phyloP scores from a whole-genome alignment of 2,797 vertebrate species.

The Agapornis canus region DNA sequence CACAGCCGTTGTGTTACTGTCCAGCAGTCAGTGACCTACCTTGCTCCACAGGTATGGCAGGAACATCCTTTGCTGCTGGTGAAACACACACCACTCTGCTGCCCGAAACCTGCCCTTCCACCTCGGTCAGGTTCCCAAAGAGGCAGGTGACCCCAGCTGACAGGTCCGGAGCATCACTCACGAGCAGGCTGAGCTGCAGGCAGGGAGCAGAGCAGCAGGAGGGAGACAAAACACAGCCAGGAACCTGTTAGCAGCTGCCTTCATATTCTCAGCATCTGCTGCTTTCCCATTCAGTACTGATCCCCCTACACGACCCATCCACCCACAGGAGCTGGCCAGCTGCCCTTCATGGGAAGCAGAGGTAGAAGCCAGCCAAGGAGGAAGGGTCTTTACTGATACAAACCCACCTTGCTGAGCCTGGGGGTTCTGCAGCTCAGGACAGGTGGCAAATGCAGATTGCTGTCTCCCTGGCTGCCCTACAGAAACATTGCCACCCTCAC shows the following conservation, averaged over 20 bases:
- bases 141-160: conserved; percentile 90
- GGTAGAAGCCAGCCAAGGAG: neutral
- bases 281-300: neutral
- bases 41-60: conserved; percentile 91
- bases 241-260: neutral
- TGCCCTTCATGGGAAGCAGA: neutral
- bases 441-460: neutral
- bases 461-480: neutral
- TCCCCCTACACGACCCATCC: rapidly evolving
- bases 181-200: conserved; percentile 88
- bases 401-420: neutral
- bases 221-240: neutral
- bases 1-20: rapidly evolving
- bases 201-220: neutral
- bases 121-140: conserved; percentile 94
- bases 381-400: neutral
- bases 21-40: conserved; percentile 72
- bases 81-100: conserved; percentile 92
- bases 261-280: rapidly evolving
- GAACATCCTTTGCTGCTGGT: conserved; percentile 90
- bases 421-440: neutral
- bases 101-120: conserved; percentile 89
- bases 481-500: neutral
- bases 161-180: conserved; percentile 92
- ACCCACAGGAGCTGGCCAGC: neutral